A percentile compares a stretch with the other conserved stretches of the same genome.
These are phyloP conservation scores for Amiota communis DNA, from an alignment of 2,888 invertebrate species.

Conservation along the genomic window DNA sequence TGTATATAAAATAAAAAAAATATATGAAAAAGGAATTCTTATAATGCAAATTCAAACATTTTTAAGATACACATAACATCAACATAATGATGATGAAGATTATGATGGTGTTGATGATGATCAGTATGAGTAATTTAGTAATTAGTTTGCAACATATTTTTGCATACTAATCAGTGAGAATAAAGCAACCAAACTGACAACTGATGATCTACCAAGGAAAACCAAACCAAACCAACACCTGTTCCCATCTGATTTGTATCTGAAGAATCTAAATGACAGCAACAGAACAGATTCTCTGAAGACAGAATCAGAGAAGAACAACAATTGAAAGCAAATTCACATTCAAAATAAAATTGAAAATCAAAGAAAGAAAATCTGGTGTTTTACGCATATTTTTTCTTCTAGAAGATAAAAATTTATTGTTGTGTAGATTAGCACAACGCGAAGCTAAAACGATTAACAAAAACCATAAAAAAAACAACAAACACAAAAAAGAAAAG, in stretches of 20 bases:
- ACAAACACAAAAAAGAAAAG: neutral
- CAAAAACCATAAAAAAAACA: conserved; percentile 1
- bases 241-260: neutral
- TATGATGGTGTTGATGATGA: neutral
- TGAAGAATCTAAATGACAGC: neutral
- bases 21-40: neutral
- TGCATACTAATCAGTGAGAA: neutral
- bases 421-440: conserved; percentile 19
- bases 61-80: too few relatives aligned
- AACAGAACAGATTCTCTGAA: neutral
- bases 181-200: too few relatives aligned
- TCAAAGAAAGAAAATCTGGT: conserved; percentile 1
- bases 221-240: neutral
- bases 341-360: neutral
- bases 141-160: neutral
- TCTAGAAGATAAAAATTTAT: neutral
- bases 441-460: neutral
- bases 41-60: too few relatives aligned
- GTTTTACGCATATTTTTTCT: neutral
- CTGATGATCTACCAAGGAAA: too few relatives aligned
- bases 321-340: neutral
- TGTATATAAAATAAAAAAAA: too few relatives aligned
- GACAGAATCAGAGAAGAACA: neutral
- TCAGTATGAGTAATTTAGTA: neutral
- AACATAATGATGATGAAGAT: too few relatives aligned